phyloP scores from a whole-genome alignment of 1,140 invertebrate species.

The Ceratitis capitata region DNA sequence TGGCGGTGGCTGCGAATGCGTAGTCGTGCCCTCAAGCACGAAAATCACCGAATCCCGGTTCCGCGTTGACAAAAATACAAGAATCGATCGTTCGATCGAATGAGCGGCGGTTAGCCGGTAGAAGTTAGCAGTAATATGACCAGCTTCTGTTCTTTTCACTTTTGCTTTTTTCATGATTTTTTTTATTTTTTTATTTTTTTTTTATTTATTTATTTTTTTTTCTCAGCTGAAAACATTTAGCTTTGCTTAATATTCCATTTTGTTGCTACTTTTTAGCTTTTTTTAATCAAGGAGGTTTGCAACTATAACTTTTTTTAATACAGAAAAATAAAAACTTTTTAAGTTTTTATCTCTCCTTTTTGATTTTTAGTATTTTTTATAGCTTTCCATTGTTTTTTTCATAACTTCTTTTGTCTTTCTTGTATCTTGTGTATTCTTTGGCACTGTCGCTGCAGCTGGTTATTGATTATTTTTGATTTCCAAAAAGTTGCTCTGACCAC shows the following conservation, averaged over 20 bases:
- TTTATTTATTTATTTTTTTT: neutral
- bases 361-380: neutral
- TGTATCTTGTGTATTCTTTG: neutral
- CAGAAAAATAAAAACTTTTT: too few species aligned
- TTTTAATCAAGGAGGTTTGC: too few species aligned
- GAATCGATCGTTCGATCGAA: neutral
- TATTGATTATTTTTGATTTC: neutral
- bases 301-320: too few species aligned
- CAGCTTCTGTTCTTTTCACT: neutral
- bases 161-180: neutral
- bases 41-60: neutral
- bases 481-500: neutral
- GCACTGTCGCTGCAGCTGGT: neutral
- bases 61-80: neutral
- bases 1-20: neutral
- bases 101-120: neutral
- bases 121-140: too few species aligned
- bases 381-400: neutral
- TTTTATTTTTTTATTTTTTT: too few species aligned
- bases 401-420: neutral
- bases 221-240: too few species aligned
- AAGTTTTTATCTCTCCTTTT: too few species aligned
- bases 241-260: too few species aligned
- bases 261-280: too few species aligned
- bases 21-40: neutral